These are phyloP conservation scores for Epinephelus awoara DNA, from an alignment of 2,797 vertebrate species.

Conservation along the genomic window DNA sequence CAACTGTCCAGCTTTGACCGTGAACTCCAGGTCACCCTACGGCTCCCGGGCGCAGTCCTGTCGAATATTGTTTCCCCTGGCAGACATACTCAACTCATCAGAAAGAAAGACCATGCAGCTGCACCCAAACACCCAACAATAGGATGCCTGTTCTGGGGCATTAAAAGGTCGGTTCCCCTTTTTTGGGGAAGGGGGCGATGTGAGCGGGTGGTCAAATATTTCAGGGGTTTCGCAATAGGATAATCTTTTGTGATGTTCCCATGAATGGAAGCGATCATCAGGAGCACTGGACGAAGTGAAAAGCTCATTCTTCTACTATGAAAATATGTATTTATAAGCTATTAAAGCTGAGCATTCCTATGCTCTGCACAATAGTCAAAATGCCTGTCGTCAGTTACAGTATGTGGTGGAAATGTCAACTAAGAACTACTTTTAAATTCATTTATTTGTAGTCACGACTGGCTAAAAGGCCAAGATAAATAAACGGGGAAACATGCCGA, in stretches of 20 bases:
- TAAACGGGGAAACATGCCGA: slow-evolving; percentile 4
- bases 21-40: slow-evolving; percentile 69
- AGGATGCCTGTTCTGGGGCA: slow-evolving; percentile 79
- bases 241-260: slow-evolving; percentile 71
- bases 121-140: slow-evolving; percentile 84
- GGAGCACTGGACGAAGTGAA: neutral
- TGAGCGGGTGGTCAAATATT: slow-evolving; percentile 71
- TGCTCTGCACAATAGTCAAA: neutral
- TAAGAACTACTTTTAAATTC: neutral
- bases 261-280: slow-evolving; percentile 34
- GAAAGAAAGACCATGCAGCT: slow-evolving; percentile 80
- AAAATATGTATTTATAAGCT: neutral
- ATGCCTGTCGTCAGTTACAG: neutral
- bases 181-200: slow-evolving; percentile 57
- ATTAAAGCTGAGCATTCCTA: neutral
- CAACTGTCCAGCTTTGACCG: slow-evolving; percentile 59
- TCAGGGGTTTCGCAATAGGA: slow-evolving; percentile 64
- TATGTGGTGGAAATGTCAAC: neutral
- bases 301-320: neutral
- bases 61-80: slow-evolving; percentile 75
- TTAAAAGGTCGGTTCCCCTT: slow-evolving; percentile 62
- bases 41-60: slow-evolving; percentile 50
- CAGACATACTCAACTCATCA: slow-evolving; percentile 72
- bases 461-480: neutral
- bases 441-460: neutral